Evolutionary conservation across 2,797 vertebrate genomes (phyloP).

Genomic region (Sebastes nivosus): DNA sequence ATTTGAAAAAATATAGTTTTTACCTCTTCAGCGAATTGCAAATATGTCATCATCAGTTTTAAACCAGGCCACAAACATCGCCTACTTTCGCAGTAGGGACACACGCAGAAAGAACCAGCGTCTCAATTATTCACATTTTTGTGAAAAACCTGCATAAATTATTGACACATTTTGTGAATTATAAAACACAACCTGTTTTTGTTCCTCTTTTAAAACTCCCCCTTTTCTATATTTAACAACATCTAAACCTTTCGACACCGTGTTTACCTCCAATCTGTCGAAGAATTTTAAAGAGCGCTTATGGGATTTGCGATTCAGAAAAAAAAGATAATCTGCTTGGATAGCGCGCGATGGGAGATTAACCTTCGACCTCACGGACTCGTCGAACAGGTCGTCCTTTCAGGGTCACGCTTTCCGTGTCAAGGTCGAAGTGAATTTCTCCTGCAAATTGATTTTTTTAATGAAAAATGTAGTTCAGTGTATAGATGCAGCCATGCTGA

Average conservation of each 20-base stretch:
- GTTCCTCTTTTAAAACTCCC: background rate
- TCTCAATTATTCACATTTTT: constrained; percentile 53
- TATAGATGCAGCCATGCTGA: background rate
- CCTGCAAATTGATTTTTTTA: background rate
- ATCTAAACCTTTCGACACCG: constrained; percentile 30
- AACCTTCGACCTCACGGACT: constrained; percentile 35
- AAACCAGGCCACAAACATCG: background rate
- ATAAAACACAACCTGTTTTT: background rate
- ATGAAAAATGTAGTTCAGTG: too few relatives aligned
- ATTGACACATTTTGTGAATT: constrained; percentile 37
- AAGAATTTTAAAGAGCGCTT: constrained; percentile 42
- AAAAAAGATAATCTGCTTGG: constrained; percentile 55
- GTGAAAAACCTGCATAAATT: constrained; percentile 31
- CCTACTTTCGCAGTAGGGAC: background rate
- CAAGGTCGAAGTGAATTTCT: background rate
- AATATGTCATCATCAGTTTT: background rate
- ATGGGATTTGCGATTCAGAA: constrained; percentile 29
- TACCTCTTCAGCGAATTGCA: background rate
- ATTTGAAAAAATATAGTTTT: background rate
- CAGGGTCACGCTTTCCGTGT: background rate
- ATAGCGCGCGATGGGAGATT: constrained; percentile 31
- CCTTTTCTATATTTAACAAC: background rate
- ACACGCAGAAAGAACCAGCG: background rate
- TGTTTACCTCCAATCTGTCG: constrained; percentile 18
- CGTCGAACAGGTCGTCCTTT: constrained; percentile 24